Conservation (phyloP, 1,140 invertebrate species). For the Pomacea maculata region DNA sequence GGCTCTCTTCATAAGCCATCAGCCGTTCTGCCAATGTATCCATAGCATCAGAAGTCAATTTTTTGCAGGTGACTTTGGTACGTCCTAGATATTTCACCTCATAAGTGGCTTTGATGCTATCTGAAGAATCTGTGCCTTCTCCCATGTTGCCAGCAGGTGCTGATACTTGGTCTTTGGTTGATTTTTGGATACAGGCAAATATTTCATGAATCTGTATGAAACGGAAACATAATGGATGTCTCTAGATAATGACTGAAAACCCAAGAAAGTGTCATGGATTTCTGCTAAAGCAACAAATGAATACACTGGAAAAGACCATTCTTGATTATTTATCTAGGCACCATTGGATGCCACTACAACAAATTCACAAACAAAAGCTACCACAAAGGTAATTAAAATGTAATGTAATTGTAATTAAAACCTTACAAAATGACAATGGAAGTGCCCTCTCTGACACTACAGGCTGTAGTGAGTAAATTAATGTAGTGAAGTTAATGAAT, state of each 20-base stretch:
- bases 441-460: too few species aligned
- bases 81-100: conserved; percentile 56
- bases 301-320: too few species aligned
- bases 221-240: not conserved
- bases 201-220: conserved; percentile 40
- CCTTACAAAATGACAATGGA: too few species aligned
- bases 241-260: not conserved
- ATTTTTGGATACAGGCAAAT: conserved; percentile 62
- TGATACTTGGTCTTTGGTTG: conserved; percentile 47
- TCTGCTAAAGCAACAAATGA: too few species aligned
- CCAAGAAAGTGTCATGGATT: too few species aligned
- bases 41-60: conserved; percentile 86
- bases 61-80: conserved; percentile 70
- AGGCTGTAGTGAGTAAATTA: too few species aligned
- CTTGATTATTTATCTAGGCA: too few species aligned
- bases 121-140: conserved; percentile 16
- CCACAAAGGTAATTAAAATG: too few species aligned
- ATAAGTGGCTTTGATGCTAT: conserved; percentile 17
- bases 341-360: too few species aligned
- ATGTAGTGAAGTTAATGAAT: too few species aligned
- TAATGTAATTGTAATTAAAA: too few species aligned
- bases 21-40: conserved; percentile 90
- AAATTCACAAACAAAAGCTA: too few species aligned
- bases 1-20: conserved; percentile 79
- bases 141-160: conserved; percentile 20